Percentiles rank a stretch among this genome's conserved stretches.
Evolutionary conservation across 2,113 vertebrate genomes (phyloP).

Genomic region (Sylvilagus bachmani): DNA sequence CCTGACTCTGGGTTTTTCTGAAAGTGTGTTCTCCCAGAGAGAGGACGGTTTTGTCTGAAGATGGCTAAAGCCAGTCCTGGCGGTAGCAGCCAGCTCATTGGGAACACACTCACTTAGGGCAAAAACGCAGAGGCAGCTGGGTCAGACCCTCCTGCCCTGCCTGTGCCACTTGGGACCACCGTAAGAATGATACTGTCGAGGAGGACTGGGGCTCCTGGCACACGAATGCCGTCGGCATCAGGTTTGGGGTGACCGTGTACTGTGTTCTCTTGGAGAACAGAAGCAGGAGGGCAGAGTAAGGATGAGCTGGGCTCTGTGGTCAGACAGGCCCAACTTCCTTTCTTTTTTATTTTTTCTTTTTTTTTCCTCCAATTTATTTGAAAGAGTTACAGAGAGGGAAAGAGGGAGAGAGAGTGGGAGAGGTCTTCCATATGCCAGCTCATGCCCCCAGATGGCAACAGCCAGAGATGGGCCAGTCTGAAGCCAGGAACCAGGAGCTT

Average conservation of each 20-base stretch:
- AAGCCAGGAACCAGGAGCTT: too few relatives aligned
- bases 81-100: neutral
- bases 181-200: neutral
- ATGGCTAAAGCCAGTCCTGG: neutral
- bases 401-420: too few relatives aligned
- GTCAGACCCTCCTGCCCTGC: neutral
- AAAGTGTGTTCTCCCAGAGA: constrained; percentile 22
- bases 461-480: too few relatives aligned
- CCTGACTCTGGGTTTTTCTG: constrained; percentile 15
- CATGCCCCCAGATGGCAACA: too few relatives aligned
- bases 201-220: neutral
- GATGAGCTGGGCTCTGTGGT: neutral
- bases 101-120: neutral
- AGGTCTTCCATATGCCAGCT: too few relatives aligned
- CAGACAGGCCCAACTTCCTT: neutral
- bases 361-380: too few relatives aligned
- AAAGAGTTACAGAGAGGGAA: too few relatives aligned
- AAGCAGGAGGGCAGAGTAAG: neutral
- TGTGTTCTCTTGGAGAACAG: neutral
- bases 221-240: neutral
- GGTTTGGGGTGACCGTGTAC: neutral
- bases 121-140: neutral
- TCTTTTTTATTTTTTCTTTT: too few relatives aligned
- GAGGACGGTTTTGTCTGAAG: constrained; percentile 13
- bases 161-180: neutral